These are phyloP conservation scores for Batillaria attramentaria DNA, from an alignment of 1,140 invertebrate species.

Conservation along the genomic window DNA sequence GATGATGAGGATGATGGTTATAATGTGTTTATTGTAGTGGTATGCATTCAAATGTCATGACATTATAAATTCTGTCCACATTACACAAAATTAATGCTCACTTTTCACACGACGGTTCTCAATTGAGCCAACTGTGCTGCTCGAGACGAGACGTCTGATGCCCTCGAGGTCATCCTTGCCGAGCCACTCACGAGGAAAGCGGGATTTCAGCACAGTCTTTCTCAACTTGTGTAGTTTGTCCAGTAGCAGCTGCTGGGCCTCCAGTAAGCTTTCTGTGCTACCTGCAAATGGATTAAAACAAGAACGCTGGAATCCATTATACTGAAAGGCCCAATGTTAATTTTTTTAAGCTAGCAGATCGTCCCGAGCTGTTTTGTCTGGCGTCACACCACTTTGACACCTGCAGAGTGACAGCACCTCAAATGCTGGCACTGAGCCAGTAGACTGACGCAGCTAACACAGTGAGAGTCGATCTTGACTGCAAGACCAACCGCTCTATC, in stretches of 20 bases:
- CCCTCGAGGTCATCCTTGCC: constrained; percentile 29
- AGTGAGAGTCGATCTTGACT: neutral
- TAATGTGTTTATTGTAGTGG: too few species aligned
- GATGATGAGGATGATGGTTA: too few species aligned
- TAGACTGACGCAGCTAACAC: neutral
- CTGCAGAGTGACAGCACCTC: neutral
- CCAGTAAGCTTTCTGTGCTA: constrained; percentile 34
- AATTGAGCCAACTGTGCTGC: constrained; percentile 17
- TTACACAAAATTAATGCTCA: too few species aligned
- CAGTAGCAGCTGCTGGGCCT: constrained; percentile 32
- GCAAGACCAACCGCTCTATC: too few species aligned
- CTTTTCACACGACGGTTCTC: constrained; percentile 26
- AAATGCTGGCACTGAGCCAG: neutral
- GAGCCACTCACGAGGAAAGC: constrained; percentile 42
- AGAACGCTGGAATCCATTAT: neutral
- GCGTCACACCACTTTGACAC: neutral
- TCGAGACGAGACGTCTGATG: constrained; percentile 35
- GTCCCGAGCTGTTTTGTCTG: too few species aligned
- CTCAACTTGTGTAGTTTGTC: constrained; percentile 33
- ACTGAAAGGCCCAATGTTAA: too few species aligned
- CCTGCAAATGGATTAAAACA: constrained; percentile 21
- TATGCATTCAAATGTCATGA: too few species aligned
- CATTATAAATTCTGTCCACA: too few species aligned
- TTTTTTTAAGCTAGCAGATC: too few species aligned
- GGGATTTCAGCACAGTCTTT: constrained; percentile 30